phyloP scores from a whole-genome alignment of 2,113 vertebrate species.

The Sylvilagus bachmani region DNA sequence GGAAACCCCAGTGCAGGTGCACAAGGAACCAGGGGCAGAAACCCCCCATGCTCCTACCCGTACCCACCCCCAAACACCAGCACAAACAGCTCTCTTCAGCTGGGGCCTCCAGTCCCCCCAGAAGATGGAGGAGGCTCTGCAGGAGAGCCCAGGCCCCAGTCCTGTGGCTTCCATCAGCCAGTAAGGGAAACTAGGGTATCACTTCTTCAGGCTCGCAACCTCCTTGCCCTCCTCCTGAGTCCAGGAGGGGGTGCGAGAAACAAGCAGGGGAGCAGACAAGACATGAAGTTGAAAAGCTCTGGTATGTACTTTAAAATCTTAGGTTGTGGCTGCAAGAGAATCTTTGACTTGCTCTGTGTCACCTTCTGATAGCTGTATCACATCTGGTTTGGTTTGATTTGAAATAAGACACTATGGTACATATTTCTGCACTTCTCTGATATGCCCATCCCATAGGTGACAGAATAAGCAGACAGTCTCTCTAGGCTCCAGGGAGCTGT shows the following conservation, averaged over 20 bases:
- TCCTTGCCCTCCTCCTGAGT: neutral
- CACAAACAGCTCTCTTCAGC: neutral
- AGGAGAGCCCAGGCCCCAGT: neutral
- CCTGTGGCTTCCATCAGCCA: neutral
- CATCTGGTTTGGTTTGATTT: neutral
- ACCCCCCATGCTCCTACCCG: neutral
- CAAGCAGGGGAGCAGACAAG: neutral
- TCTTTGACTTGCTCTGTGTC: neutral
- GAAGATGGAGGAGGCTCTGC: neutral
- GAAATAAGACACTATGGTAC: neutral
- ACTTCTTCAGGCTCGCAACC: neutral
- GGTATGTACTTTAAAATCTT: neutral
- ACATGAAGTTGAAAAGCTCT: neutral
- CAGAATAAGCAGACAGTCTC: neutral
- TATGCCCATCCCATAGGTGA: neutral
- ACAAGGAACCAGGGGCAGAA: neutral
- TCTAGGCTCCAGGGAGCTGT: neutral
- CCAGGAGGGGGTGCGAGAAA: neutral
- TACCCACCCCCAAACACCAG: neutral
- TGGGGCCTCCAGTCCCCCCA: neutral
- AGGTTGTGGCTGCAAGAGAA: neutral
- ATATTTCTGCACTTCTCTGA: neutral
- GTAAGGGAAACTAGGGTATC: neutral
- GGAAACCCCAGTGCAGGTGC: neutral
- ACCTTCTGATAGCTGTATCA: neutral